Conservation (phyloP, 92 coral and sea anemone genomes). For the Epizoanthus scotinus region DNA sequence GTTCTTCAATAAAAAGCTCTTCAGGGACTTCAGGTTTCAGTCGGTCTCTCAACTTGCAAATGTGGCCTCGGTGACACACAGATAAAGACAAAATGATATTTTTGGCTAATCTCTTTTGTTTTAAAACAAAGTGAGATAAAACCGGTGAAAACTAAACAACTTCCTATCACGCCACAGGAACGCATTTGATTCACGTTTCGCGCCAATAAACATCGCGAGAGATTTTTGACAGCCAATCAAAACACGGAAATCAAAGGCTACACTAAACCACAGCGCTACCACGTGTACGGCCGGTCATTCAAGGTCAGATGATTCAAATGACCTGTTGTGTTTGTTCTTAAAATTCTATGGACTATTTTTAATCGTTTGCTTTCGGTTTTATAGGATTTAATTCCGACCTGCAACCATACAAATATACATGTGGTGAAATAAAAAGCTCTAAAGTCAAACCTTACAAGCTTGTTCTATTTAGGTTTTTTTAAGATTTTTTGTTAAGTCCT, state of each 20-base stretch:
- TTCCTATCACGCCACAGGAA: background rate
- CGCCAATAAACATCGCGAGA: slow-evolving; percentile 21
- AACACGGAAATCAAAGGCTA: background rate
- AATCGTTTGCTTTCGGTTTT: no score
- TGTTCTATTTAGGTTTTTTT: no score
- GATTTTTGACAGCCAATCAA: slow-evolving; percentile 24
- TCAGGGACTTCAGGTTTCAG: no score
- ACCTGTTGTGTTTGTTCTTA: no score
- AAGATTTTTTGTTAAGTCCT: no score
- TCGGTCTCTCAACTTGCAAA: no score
- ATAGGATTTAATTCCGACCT: no score
- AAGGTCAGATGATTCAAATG: background rate
- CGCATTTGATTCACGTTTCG: background rate
- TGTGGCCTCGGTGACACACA: background rate
- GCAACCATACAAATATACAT: no score
- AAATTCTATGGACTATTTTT: no score
- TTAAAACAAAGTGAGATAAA: background rate
- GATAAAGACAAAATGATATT: background rate
- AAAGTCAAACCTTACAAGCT: no score
- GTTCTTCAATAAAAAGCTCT: no score
- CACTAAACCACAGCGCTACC: background rate
- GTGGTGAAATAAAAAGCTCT: no score
- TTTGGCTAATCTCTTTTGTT: background rate
- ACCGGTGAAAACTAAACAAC: background rate
- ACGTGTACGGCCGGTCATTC: slow-evolving; percentile 14